A percentile compares a stretch with the other conserved stretches of the same genome.
Evolutionary conservation across 2,113 vertebrate species (phyloP).

Genomic region (Potamarius usumacintae): DNA sequence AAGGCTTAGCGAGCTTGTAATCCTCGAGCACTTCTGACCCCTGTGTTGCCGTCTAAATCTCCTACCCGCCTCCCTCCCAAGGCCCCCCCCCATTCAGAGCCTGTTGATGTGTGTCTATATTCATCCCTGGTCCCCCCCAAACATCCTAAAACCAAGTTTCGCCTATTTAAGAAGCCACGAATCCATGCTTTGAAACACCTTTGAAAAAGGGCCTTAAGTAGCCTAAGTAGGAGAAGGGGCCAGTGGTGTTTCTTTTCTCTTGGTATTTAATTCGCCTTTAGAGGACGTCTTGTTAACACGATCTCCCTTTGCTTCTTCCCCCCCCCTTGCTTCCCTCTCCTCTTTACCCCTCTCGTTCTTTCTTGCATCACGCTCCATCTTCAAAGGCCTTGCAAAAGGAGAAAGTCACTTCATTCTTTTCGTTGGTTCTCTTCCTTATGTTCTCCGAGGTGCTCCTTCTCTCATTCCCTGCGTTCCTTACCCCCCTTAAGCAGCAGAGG

Average conservation of each 20-base stretch:
- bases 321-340: constrained; percentile 41
- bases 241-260: constrained; percentile 76
- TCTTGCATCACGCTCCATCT: constrained; percentile 61
- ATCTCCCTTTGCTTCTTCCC: constrained; percentile 70
- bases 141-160: constrained; percentile 57
- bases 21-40: constrained; percentile 81
- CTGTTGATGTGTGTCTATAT: constrained; percentile 71
- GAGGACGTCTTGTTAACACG: constrained; percentile 79
- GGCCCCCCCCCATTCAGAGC: constrained; percentile 59
- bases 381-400: constrained; percentile 73
- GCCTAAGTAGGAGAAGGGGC: constrained; percentile 74
- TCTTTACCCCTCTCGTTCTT: constrained; percentile 14
- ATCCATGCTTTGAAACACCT: constrained; percentile 75
- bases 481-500: constrained; percentile 62
- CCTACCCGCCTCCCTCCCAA: constrained; percentile 60
- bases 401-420: constrained; percentile 76
- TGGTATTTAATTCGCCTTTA: constrained; percentile 79
- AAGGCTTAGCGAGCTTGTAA: constrained; percentile 78
- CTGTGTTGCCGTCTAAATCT: constrained; percentile 74
- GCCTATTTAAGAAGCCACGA: constrained; percentile 73
- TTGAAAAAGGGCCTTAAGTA: constrained; percentile 72
- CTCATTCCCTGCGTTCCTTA: constrained; percentile 51
- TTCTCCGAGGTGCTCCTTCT: constrained; percentile 52
- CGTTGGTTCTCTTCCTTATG: constrained; percentile 59
- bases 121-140: constrained; percentile 64